Evolutionary conservation across 1,140 invertebrate genomes (phyloP), one percentile per base, ranked within the genome.

Genomic region (Thaumetopoea pityocampa): DNA sequence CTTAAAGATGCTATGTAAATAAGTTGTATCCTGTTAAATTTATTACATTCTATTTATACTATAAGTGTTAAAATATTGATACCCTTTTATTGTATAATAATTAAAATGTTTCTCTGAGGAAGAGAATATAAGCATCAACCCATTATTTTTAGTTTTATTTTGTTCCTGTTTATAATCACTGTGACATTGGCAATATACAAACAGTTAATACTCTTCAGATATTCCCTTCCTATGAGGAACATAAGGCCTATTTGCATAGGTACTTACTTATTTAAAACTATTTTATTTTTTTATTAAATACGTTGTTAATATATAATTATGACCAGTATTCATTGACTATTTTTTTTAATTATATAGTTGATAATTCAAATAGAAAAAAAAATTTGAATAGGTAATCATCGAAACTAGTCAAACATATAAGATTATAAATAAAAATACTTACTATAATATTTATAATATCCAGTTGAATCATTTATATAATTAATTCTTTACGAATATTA

Each of bases 31-130:
- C 73, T 82, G 78, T 82, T 82, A 80, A 80, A 78, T 65, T 78
- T 82, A 74, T 77, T 77, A 82, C 78, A 82, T 80, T 82, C 78
- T 82, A 82, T 82, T 82, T 82, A 80, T 66, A 61, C 48, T 58
- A 51, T 82, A 82, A 82, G 74, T 82, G 78, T 82, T 82, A 79
- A 67, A 61, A 56, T 67, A 54, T 73, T 67, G 57, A 77, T 76
- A 82, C 67, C 70, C 70, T 66, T 72, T 69, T 78, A 73, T 60
- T 65, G n/a, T n/a, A 40, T 53, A 45, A 60, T 73, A 67, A 62
- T 55, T 52, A 53, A 55, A 50, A 51, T 51, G 67, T 74, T 73
- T 70, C 72, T 82, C 70, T 44, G 40, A 49, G 64, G 70, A 76
- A 70, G 67, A 68, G 48, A 57, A 64, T 41, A n/a, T n/a, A n/a